These are phyloP conservation scores for Sceloporus undulatus DNA, from an alignment of 2,113 vertebrate genomes.

Conservation along the genomic window DNA sequence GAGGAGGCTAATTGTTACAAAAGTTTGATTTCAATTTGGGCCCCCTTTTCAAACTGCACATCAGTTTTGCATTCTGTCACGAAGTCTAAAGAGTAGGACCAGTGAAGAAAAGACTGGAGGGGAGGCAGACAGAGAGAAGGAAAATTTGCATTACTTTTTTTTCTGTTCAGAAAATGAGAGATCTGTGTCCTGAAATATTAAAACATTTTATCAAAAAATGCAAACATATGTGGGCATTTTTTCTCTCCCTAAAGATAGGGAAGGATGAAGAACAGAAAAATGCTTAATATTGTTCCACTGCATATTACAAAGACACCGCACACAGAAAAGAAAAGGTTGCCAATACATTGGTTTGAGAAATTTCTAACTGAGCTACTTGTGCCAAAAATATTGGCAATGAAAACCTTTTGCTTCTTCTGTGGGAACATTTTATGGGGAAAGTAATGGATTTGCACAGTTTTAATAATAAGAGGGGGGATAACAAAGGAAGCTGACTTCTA, in stretches of 20 bases:
- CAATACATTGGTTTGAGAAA: conserved; percentile 70
- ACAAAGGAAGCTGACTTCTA: background rate
- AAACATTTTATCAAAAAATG: conserved; percentile 78
- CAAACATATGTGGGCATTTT: conserved; percentile 58
- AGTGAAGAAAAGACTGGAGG: background rate
- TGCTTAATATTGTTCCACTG: conserved; percentile 76
- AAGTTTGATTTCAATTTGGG: conserved; percentile 78
- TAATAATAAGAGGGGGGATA: conserved; percentile 56
- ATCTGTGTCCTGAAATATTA: conserved; percentile 72
- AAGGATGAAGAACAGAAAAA: conserved; percentile 74
- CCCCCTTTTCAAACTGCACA: conserved; percentile 76
- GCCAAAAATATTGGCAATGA: conserved; percentile 68
- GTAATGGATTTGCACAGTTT: conserved; percentile 60
- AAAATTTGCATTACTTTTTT: conserved; percentile 64
- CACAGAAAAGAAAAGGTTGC: conserved; percentile 26
- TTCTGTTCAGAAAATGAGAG: conserved; percentile 75
- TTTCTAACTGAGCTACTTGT: conserved; percentile 59
- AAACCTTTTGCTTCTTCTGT: conserved; percentile 31
- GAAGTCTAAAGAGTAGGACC: conserved; percentile 61
- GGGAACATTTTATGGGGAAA: conserved; percentile 67
- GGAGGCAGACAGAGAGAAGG: conserved; percentile 20
- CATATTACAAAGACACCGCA: conserved; percentile 49
- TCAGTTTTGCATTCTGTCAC: conserved; percentile 78
- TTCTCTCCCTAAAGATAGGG: conserved; percentile 74
- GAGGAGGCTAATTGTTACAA: conserved; percentile 73